Base-by-base conservation (phyloP, 2,888 invertebrate genomes). In the Nysson spinosus region DNA sequence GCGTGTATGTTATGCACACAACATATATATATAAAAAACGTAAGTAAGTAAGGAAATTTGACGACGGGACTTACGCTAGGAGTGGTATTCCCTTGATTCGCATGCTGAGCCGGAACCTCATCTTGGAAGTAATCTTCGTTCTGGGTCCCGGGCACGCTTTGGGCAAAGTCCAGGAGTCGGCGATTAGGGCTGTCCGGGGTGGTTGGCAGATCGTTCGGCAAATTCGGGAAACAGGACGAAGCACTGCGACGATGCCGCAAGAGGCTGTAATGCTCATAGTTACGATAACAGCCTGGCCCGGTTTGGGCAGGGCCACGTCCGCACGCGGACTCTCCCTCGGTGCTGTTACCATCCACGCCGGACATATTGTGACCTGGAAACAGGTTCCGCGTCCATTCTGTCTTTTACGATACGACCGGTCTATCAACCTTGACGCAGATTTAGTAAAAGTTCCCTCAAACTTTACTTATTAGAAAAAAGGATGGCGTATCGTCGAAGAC, bases 301-400 rank as follows among this genome's bases (percentile, higher is more conserved):
- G 93, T 93, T 83, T 93, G 93, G 73, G 92, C 91, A 68, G 91
- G 91, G 86, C 93, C 94, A 54, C 90, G 89, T 66, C 88, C 88
- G 62, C 88, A 88, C 49, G 88, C 88, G 61, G 90, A 90, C 76
- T 91, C 92, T 79, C 91, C 92, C 83, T 93, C 94, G 82, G 94
- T 91, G 88, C 95, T 95, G 90, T 93, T 95, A 83, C 93, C 94
- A 89, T 95, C 95, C 86, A 91, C 93, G 89, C 95, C 95, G 88
- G 95, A 95, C 91, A 95, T 90, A 91, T 95, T 95, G 92, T 96
- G 95, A 91, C 95, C 96, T 95, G 92, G 7, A 72, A 71, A 63
- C 66, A 68, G 51, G 47, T 64, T 37, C 32, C 62, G 35, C 54
- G 61, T 55, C 57, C 66, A 39, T 57, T 22, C 56, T 52, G 11